Evolutionary conservation across 2,113 vertebrate species (phyloP), one percentile per base, ranked within the genome.

Genomic region (Neolamprologus modestus): DNA sequence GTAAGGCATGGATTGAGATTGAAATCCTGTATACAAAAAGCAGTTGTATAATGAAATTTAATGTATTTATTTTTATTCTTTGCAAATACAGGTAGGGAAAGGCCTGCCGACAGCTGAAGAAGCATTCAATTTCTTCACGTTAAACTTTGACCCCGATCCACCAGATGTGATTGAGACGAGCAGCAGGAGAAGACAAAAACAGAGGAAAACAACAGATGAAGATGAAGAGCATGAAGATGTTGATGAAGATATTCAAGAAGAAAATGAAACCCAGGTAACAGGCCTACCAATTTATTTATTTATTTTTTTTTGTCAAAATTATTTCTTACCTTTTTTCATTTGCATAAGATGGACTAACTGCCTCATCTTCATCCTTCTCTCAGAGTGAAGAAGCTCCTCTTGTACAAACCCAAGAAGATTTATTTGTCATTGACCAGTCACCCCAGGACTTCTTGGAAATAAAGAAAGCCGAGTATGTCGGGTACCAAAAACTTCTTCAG

Each of bases 61-160:
- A 26, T n/a, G 52, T 26, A 16, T 45, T 21, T 2, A 7, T 57
- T 59, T 66, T 73, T 5, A 7, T 84, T 40, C 9, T 57, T 59
- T 85, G 6, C 11, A 19, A 33, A 83, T 52, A 7, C 71, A 97
- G 97, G 71, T 84, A 5, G 97, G 95, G 1, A 95, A 93, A 57
- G 97, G 95, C 57, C 91, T 97, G 52, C 98, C 98, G 9, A 97
- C 97, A 3, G 91, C 96, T 9, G 97, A 99, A 84, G 98, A 98
- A 85, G 96, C 98, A 0, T 99, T 97, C 89, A 97, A 98, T 86
- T 99, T 99, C 93, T 99, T 99, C 87, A 99, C 98, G 2, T 97
- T 97, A 59, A 97, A 95, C 96, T 99, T 98, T 95, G 97, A 98
- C 90, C 94, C 97, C 0, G 96, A 98, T n/a, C 96, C 95, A 80